Conservation (phyloP, 2,113 vertebrate species). For the Pollachius pollachius region DNA sequence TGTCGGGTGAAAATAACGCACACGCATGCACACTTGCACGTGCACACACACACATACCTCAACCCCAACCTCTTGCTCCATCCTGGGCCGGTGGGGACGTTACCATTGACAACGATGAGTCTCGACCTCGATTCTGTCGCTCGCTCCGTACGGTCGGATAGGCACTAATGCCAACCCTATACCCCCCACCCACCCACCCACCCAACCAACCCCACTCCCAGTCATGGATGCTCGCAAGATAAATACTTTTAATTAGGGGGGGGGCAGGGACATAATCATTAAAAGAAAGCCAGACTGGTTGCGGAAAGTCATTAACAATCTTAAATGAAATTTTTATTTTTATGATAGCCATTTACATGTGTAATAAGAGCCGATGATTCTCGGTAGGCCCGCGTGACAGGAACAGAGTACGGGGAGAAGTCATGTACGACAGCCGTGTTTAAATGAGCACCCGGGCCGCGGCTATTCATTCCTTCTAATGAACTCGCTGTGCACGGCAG, state of each 20-base stretch:
- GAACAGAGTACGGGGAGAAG: conserved; percentile 98
- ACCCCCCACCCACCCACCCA: too few species aligned
- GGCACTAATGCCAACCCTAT: too few species aligned
- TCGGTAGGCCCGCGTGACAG: conserved; percentile 94
- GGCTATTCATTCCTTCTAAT: conserved; percentile 99
- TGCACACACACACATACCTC: too few species aligned
- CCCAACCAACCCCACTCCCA: conserved; percentile 55
- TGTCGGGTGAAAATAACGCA: too few species aligned
- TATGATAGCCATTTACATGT: conserved; percentile 99
- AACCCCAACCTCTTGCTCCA: too few species aligned
- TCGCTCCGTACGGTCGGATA: too few species aligned
- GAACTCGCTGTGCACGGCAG: conserved; percentile 92
- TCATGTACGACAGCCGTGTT: conserved; percentile 98
- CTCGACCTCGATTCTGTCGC: too few species aligned
- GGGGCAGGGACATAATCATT: conserved; percentile 94
- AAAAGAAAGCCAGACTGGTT: conserved; percentile 98
- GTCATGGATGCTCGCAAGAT: conserved; percentile 99
- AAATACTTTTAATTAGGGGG: conserved; percentile 99
- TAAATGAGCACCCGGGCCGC: conserved; percentile 91
- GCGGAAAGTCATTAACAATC: conserved; percentile 99
- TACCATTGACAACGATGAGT: too few species aligned
- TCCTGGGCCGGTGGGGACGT: too few species aligned
- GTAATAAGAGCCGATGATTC: conserved; percentile 99
- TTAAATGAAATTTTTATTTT: conserved; percentile 99
- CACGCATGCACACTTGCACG: too few species aligned